phyloP scores from a whole-genome alignment of 2,888 invertebrate species.

The Dione juno region DNA sequence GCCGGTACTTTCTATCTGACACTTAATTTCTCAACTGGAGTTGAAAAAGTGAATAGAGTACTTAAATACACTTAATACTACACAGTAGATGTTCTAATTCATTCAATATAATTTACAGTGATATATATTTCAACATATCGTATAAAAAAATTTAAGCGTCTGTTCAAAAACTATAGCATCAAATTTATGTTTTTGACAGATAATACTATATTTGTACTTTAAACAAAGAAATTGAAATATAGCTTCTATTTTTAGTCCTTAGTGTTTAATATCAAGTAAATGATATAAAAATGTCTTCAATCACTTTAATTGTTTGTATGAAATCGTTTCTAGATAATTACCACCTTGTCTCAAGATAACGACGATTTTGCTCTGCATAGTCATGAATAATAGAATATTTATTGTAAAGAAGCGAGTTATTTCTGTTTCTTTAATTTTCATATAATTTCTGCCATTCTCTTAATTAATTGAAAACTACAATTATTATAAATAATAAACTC shows the following conservation, averaged over 20 bases:
- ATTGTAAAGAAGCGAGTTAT: neutral
- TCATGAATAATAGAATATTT: neutral
- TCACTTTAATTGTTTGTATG: neutral
- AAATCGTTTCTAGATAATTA: neutral
- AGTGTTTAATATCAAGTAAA: neutral
- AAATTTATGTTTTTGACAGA: neutral
- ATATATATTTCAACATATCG: no score
- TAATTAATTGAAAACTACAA: neutral
- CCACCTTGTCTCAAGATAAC: neutral
- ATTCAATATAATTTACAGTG: no score
- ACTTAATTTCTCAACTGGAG: no score
- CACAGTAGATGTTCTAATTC: no score
- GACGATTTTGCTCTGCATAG: neutral
- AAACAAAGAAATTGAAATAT: neutral
- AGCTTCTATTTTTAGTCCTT: neutral
- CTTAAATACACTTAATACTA: no score
- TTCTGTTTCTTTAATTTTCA: neutral
- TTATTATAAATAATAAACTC: neutral
- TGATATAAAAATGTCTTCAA: neutral
- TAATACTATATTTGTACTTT: no score
- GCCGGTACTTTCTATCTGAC: no score
- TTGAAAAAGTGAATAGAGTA: no score
- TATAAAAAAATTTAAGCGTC: no score
- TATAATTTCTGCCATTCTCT: neutral
- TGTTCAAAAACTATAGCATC: neutral